Evolutionary conservation across 92 coral and sea anemone species (phyloP).

Genomic region (Chrysogorgia sp.): DNA sequence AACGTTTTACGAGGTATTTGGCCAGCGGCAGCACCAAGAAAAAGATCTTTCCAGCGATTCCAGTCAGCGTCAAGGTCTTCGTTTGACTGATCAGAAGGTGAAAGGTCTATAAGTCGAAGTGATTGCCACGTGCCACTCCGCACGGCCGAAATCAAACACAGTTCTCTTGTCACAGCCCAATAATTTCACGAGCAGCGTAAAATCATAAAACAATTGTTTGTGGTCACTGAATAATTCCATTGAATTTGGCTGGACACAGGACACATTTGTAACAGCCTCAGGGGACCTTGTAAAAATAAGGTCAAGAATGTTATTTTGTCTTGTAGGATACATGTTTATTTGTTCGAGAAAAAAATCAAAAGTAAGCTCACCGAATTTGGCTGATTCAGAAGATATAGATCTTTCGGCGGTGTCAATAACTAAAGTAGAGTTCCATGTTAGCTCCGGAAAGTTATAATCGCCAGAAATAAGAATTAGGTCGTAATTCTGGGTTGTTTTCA

Average conservation of each 20-base stretch:
- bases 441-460: slow-evolving; percentile 37
- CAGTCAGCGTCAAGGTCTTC: slow-evolving; percentile 41
- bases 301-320: slow-evolving; percentile 49
- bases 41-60: slow-evolving; percentile 48
- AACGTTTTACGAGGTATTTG: slow-evolving; percentile 41
- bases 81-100: not conserved
- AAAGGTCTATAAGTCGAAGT: no score
- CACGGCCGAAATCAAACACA: slow-evolving; percentile 36
- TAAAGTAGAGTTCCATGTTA: slow-evolving; percentile 25
- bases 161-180: slow-evolving; percentile 29
- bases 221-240: slow-evolving; percentile 44
- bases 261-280: slow-evolving; percentile 33
- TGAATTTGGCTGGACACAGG: slow-evolving; percentile 10
- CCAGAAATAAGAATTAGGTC: slow-evolving; percentile 45
- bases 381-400: not conserved
- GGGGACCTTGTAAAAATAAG: slow-evolving; percentile 47
- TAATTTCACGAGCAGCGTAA: slow-evolving; percentile 26
- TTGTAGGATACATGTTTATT: slow-evolving; percentile 51
- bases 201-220: slow-evolving; percentile 40
- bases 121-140: slow-evolving; percentile 27
- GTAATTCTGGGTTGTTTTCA: slow-evolving; percentile 46
- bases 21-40: slow-evolving; percentile 29
- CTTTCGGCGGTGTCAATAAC: not conserved
- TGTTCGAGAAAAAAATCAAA: slow-evolving; percentile 53
- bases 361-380: slow-evolving; percentile 41